Evolutionary conservation across 1,140 invertebrate genomes (phyloP).

Genomic region (Penaeus indicus): DNA sequence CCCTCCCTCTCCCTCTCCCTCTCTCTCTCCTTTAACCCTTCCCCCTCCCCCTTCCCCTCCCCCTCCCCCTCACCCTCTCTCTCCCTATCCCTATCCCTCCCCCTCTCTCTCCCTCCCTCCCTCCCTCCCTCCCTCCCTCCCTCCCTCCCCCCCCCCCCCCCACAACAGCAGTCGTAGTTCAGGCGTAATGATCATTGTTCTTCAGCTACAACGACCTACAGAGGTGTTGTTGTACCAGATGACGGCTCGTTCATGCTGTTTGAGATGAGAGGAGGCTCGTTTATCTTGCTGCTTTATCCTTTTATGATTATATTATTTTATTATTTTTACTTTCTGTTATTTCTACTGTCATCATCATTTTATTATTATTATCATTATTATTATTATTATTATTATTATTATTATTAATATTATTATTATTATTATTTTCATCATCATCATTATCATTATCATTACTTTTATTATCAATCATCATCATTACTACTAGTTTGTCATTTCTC

Average conservation of each 20-base stretch:
- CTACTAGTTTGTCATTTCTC: background rate
- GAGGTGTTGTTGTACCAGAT: too few species aligned
- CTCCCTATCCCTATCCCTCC: background rate
- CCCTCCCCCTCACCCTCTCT: background rate
- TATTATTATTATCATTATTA: conserved; percentile 19
- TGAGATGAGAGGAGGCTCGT: too few species aligned
- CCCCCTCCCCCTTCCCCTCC: background rate
- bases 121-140: background rate
- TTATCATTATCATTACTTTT: conserved; percentile 18
- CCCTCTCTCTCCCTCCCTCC: background rate
- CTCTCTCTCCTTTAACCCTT: background rate
- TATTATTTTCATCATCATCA: too few species aligned
- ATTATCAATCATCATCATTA: conserved; percentile 10
- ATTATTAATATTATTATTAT: conserved; percentile 1
- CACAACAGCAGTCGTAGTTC: too few species aligned
- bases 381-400: background rate
- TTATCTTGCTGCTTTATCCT: background rate
- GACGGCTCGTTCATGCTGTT: background rate
- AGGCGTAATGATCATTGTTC: too few species aligned
- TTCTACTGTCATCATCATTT: background rate
- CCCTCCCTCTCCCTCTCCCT: conserved; percentile 27
- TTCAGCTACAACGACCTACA: too few species aligned
- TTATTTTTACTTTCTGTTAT: background rate
- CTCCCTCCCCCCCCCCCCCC: background rate
- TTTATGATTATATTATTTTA: background rate